phyloP scores from a whole-genome alignment of 2,888 invertebrate species.

The Apoda limacodes region DNA sequence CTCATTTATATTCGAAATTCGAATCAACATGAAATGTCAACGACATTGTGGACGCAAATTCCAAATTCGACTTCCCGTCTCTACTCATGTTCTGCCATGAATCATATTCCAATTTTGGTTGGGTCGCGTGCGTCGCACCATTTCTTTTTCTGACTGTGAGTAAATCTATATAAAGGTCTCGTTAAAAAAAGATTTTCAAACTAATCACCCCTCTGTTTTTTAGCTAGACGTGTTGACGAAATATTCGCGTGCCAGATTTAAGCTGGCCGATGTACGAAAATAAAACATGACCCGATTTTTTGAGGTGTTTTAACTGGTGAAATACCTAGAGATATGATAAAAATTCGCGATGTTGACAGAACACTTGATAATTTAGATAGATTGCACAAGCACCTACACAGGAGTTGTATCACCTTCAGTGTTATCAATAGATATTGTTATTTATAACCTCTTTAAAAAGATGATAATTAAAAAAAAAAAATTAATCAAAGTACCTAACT shows the following conservation, averaged over 20 bases:
- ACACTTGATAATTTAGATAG: constrained; percentile 59
- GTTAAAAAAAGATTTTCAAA: no score
- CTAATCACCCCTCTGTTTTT: constrained; percentile 34
- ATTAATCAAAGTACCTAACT: no score
- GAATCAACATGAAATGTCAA: constrained; percentile 52
- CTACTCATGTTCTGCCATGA: constrained; percentile 48
- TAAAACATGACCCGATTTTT: no score
- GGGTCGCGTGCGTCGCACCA: constrained; percentile 42
- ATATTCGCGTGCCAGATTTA: constrained; percentile 28
- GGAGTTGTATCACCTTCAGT: no score
- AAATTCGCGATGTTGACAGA: constrained; percentile 53
- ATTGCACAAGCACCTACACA: no score
- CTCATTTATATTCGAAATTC: no score
- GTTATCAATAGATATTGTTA: no score
- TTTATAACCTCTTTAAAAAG: no score
- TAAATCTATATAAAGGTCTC: constrained; percentile 36
- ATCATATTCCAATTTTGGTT: no score
- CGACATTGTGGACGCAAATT: constrained; percentile 46
- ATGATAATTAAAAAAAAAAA: no score
- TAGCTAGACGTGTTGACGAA: constrained; percentile 40
- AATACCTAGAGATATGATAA: constrained; percentile 49
- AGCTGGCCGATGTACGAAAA: constrained; percentile 34
- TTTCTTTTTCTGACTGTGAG: constrained; percentile 40
- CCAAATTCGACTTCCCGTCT: constrained; percentile 44
- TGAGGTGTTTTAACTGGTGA: no score